Conservation (phyloP, 2,113 vertebrate genomes). For the Laticauda colubrina region DNA sequence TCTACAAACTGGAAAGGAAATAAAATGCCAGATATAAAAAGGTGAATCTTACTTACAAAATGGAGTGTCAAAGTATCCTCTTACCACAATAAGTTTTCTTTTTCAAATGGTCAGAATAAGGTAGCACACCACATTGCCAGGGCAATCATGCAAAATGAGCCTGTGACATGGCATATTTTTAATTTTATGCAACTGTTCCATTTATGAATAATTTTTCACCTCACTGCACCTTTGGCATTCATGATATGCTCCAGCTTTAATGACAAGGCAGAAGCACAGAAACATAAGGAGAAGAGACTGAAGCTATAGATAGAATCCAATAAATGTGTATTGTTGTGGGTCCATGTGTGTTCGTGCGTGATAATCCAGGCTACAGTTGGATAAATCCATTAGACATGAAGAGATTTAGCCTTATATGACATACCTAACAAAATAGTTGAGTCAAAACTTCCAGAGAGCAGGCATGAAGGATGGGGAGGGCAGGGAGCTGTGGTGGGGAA, state of each 20-base stretch:
- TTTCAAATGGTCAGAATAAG: neutral
- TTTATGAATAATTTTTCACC: neutral
- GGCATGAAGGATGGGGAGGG: neutral
- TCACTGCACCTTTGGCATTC: neutral
- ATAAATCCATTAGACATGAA: neutral
- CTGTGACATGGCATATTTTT: neutral
- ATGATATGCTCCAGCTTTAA: neutral
- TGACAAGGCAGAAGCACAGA: neutral
- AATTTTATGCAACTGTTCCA: neutral
- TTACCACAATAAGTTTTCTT: neutral
- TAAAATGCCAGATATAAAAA: neutral
- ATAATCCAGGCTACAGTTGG: neutral
- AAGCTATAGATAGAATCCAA: neutral
- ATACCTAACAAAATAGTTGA: neutral
- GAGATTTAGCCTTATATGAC: neutral
- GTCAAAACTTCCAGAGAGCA: neutral
- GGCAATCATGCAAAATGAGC: neutral
- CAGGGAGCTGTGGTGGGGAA: accelerated
- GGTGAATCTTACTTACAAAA: neutral
- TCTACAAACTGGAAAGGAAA: neutral
- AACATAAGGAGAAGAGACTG: neutral
- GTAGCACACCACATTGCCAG: neutral
- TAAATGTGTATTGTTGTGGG: neutral
- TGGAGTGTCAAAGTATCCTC: neutral
- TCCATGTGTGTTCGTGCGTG: neutral